These are phyloP conservation scores for Paracentrotus lividus DNA, from an alignment of 53 echinoderm and acorn worm species.

Conservation along the genomic window DNA sequence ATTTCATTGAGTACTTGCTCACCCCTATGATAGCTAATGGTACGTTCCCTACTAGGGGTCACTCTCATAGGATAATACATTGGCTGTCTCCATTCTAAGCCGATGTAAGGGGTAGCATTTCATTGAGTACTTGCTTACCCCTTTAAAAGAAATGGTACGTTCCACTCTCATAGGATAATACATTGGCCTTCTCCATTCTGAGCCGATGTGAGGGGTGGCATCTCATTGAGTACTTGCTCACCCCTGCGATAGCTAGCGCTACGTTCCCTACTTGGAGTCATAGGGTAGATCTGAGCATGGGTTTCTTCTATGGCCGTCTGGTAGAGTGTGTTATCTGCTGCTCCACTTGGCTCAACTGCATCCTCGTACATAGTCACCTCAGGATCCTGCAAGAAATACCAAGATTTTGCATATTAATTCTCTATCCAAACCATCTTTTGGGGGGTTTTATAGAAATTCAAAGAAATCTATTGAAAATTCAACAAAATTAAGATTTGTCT, in stretches of 20 bases:
- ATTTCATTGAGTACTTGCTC: constrained; percentile 44
- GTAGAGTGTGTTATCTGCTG: constrained; percentile 58
- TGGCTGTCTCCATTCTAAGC: constrained; percentile 51
- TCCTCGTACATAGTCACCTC: constrained; percentile 55
- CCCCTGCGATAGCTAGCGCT: constrained; percentile 54
- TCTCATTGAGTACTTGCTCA: constrained; percentile 31
- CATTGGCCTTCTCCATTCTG: constrained; percentile 56
- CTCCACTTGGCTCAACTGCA: not conserved
- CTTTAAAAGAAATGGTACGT: constrained; percentile 31
- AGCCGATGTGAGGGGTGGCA: constrained; percentile 40
- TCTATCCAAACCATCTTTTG: too few relatives aligned
- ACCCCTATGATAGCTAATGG: constrained; percentile 51
- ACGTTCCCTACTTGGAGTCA: constrained; percentile 65
- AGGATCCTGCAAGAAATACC: not conserved
- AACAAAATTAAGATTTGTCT: too few relatives aligned
- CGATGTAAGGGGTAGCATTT: constrained; percentile 48
- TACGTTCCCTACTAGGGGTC: constrained; percentile 60
- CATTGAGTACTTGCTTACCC: constrained; percentile 28
- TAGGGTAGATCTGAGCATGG: constrained; percentile 59
- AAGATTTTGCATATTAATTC: too few relatives aligned
- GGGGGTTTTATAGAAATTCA: too few relatives aligned
- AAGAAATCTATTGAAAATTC: too few relatives aligned
- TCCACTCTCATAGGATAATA: constrained; percentile 35
- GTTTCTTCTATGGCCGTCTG: constrained; percentile 26
- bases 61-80: constrained; percentile 54